These are phyloP conservation scores for Brenthis ino DNA, from an alignment of 2,888 invertebrate genomes.

Conservation along the genomic window DNA sequence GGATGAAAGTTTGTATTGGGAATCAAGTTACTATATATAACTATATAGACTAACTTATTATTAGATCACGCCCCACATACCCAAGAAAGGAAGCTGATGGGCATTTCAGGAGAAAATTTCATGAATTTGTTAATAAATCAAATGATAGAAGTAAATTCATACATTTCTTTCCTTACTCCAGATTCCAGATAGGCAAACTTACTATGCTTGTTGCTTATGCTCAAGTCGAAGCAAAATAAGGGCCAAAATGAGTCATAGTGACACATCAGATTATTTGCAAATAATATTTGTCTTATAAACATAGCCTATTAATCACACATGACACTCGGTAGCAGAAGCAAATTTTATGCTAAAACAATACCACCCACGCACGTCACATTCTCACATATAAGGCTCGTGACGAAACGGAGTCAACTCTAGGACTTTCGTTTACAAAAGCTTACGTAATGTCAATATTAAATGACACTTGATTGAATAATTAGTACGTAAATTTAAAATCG, in stretches of 20 bases:
- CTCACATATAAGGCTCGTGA: slow-evolving; percentile 37
- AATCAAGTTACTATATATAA: too few relatives aligned
- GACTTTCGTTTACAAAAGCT: slow-evolving; percentile 39
- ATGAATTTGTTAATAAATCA: too few relatives aligned
- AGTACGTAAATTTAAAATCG: background rate
- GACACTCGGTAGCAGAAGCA: slow-evolving; percentile 36
- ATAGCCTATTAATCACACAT: slow-evolving; percentile 32
- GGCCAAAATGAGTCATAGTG: slow-evolving; percentile 7
- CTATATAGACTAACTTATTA: too few relatives aligned
- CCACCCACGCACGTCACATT: slow-evolving; percentile 43
- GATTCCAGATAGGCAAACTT: too few relatives aligned
- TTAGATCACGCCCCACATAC: too few relatives aligned
- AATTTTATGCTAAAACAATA: slow-evolving; percentile 42
- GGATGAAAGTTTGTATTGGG: too few relatives aligned
- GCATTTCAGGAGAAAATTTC: too few relatives aligned
- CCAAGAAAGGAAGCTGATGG: too few relatives aligned
- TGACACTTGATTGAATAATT: background rate
- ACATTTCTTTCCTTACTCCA: too few relatives aligned
- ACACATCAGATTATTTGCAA: slow-evolving; percentile 14
- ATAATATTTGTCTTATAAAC: slow-evolving; percentile 25
- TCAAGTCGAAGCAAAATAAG: background rate
- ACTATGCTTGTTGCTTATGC: too few relatives aligned
- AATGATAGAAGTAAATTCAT: too few relatives aligned
- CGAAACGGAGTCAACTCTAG: slow-evolving; percentile 32
- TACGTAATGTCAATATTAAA: slow-evolving; percentile 33